phyloP scores from a whole-genome alignment of 2,888 invertebrate species.

The Cephus runcator region DNA sequence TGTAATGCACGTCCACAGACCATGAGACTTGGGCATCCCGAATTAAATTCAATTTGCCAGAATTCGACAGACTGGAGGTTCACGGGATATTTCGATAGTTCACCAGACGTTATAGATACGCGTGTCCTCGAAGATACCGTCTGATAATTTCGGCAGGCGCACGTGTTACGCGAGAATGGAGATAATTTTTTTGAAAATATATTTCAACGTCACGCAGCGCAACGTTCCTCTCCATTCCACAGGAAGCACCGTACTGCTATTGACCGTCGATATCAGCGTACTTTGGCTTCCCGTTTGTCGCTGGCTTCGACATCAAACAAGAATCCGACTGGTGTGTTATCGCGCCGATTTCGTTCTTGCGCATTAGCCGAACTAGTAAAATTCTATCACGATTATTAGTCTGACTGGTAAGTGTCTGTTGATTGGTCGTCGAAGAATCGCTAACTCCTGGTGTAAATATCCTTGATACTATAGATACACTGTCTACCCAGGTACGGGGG shows the following conservation, averaged over 20 bases:
- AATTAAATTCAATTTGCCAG: neutral
- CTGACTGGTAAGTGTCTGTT: neutral
- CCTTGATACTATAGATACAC: neutral
- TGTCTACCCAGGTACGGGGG: neutral
- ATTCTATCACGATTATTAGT: neutral
- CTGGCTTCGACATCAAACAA: neutral
- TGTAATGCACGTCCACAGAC: conserved; percentile 24
- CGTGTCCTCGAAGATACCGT: neutral
- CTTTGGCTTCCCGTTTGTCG: neutral
- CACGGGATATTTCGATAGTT: neutral
- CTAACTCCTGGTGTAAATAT: neutral
- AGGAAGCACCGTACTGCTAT: neutral
- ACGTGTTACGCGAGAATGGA: neutral
- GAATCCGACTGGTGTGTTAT: neutral
- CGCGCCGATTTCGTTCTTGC: neutral
- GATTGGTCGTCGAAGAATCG: neutral
- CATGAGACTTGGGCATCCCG: conserved; percentile 14
- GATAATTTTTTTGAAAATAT: neutral
- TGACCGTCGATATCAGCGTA: neutral
- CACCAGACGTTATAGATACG: neutral
- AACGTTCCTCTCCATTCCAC: neutral
- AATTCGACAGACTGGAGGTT: neutral
- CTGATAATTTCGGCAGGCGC: neutral
- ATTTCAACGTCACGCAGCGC: neutral
- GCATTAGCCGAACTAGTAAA: neutral